Percentiles rank a stretch among this genome's conserved stretches.
Evolutionary conservation across 2,888 invertebrate genomes (phyloP).

Genomic region (Calliphora vomitoria): DNA sequence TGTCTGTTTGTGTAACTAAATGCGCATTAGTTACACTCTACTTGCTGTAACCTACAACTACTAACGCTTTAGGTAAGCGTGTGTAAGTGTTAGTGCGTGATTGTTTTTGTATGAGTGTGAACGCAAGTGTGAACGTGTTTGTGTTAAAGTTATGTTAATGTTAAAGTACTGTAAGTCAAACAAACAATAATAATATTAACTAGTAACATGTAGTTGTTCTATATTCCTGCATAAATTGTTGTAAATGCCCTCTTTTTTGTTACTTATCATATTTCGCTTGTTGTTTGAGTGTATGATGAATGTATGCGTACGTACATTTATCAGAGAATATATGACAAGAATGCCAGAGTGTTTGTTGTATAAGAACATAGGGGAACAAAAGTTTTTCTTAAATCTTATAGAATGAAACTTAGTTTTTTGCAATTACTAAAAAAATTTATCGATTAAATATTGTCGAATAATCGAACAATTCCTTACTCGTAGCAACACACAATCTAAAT

Average conservation of each 20-base stretch:
- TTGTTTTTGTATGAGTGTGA: not conserved
- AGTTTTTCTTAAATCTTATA: too few relatives aligned
- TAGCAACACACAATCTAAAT: too few relatives aligned
- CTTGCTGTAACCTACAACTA: constrained; percentile 35
- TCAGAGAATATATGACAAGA: too few relatives aligned
- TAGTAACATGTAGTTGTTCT: constrained; percentile 40
- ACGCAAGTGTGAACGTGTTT: not conserved
- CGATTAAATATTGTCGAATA: too few relatives aligned
- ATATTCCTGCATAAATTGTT: not conserved
- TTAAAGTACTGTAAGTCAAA: constrained; percentile 37
- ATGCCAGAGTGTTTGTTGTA: not conserved
- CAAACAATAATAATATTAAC: constrained; percentile 45
- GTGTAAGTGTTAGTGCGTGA: constrained; percentile 7
- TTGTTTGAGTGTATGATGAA: too few relatives aligned
- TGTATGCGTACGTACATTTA: too few relatives aligned
- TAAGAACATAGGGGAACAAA: too few relatives aligned
- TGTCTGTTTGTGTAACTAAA: constrained; percentile 34
- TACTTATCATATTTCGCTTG: too few relatives aligned
- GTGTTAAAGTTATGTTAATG: not conserved
- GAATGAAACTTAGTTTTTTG: too few relatives aligned
- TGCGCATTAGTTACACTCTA: constrained; percentile 55
- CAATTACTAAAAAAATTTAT: too few relatives aligned
- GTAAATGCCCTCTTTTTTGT: not conserved
- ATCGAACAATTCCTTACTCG: too few relatives aligned
- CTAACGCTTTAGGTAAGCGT: not conserved